These are phyloP conservation scores for Lycopodina hypogea DNA, from an alignment of 37 sponge, comb jelly and placozoan species.

Conservation along the genomic window DNA sequence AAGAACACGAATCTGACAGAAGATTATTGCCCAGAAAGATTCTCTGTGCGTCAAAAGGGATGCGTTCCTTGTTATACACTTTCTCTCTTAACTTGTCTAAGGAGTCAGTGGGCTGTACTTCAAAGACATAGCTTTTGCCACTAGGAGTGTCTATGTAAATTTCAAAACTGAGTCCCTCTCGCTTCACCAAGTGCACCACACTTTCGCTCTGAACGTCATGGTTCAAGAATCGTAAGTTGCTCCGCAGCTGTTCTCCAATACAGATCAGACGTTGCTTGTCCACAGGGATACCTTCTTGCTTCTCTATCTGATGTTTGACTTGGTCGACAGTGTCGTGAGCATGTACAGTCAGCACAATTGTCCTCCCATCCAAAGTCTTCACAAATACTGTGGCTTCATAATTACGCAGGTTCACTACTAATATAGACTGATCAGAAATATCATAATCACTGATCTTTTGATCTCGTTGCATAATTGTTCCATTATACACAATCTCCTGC, in stretches of 20 bases:
- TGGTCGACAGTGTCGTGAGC: constrained; percentile 65
- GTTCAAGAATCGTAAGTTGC: constrained; percentile 59
- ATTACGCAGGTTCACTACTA: constrained; percentile 14
- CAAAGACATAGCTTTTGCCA: constrained; percentile 11
- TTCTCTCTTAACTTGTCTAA: constrained; percentile 27
- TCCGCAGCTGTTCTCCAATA: constrained; percentile 58
- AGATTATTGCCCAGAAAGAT: constrained; percentile 4
- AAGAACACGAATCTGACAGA: constrained; percentile 8
- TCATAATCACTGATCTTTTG: constrained; percentile 25
- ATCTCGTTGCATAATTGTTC: not conserved
- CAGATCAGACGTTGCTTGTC: constrained; percentile 66
- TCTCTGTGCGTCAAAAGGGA: constrained; percentile 20
- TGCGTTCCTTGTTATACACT: constrained; percentile 10
- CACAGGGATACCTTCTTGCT: constrained; percentile 73
- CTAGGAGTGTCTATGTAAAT: constrained; percentile 12
- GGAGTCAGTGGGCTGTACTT: constrained; percentile 39
- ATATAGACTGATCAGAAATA: constrained; percentile 1
- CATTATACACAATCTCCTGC: constrained; percentile 15
- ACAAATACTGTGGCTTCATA: constrained; percentile 52
- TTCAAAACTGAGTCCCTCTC: constrained; percentile 60
- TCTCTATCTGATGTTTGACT: constrained; percentile 64
- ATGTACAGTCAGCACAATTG: constrained; percentile 58
- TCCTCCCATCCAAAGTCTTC: constrained; percentile 66
- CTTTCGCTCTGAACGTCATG: constrained; percentile 79
- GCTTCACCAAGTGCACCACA: constrained; percentile 77